These are phyloP conservation scores for Stenurella melanura DNA, from an alignment of 2,888 invertebrate species.

Conservation along the genomic window DNA sequence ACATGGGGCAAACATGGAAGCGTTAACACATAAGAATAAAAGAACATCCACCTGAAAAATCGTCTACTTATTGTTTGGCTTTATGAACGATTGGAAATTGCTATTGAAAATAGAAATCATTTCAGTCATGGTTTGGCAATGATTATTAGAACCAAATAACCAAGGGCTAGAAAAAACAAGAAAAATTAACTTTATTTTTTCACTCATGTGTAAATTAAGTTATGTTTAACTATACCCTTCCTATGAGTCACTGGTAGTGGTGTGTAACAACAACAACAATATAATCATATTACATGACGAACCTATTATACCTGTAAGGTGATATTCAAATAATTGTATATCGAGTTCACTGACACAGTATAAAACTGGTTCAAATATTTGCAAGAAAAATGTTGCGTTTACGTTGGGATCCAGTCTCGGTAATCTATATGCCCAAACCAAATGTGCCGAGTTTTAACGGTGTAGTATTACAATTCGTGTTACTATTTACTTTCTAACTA, in stretches of 20 bases:
- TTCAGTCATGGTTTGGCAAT: no score
- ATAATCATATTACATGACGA: not conserved
- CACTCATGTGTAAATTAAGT: no score
- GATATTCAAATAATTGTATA: not conserved
- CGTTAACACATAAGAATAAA: not conserved
- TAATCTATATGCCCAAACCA: not conserved
- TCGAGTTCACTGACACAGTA: not conserved
- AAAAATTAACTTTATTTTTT: no score
- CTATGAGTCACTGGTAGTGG: not conserved
- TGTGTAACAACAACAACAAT: not conserved
- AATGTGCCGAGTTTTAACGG: not conserved
- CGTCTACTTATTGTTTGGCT: no score
- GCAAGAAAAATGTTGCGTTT: not conserved
- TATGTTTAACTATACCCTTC: no score
- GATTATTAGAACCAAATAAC: no score
- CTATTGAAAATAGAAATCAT: no score
- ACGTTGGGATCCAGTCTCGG: not conserved
- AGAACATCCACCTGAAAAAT: not conserved
- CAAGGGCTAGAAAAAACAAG: no score
- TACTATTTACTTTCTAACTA: not conserved
- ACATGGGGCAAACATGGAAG: not conserved
- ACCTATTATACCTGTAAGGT: not conserved
- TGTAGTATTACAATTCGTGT: not conserved
- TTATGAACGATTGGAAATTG: no score
- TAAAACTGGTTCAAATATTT: not conserved